phyloP scores from a whole-genome alignment of 2,797 vertebrate genomes.

The Danio aesculapii region DNA sequence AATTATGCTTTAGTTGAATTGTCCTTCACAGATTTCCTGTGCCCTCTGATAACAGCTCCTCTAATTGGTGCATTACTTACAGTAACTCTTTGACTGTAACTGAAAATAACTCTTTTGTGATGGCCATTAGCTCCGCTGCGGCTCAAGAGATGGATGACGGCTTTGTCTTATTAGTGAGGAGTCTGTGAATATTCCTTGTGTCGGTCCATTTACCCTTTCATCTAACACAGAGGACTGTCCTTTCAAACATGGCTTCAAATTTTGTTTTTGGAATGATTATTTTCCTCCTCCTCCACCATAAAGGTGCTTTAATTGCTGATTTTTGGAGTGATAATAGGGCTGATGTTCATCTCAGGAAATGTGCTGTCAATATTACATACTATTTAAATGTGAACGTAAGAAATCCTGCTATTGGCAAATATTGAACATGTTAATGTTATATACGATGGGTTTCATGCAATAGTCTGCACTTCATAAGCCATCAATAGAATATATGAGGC shows the following conservation, averaged over 20 bases:
- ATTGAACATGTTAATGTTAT: too few relatives aligned
- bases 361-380: too few relatives aligned
- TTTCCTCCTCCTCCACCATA: background rate
- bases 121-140: conserved; percentile 30
- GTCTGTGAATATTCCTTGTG: conserved; percentile 15
- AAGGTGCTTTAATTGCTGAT: too few relatives aligned
- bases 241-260: background rate
- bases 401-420: too few relatives aligned
- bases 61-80: conserved; percentile 32
- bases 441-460: too few relatives aligned
- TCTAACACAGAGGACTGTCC: background rate
- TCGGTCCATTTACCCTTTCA: background rate
- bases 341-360: too few relatives aligned
- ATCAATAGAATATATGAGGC: conserved; percentile 16
- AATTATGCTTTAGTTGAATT: conserved; percentile 20
- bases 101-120: conserved; percentile 21
- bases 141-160: conserved; percentile 25
- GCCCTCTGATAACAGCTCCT: background rate
- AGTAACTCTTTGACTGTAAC: background rate
- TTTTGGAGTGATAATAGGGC: too few relatives aligned
- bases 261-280: background rate
- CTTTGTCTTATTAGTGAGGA: conserved; percentile 35
- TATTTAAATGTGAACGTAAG: too few relatives aligned
- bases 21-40: background rate
- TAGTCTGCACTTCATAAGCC: conserved; percentile 15